Conservation (phyloP, 92 coral and sea anemone genomes). For the Meandrina meandrites region DNA sequence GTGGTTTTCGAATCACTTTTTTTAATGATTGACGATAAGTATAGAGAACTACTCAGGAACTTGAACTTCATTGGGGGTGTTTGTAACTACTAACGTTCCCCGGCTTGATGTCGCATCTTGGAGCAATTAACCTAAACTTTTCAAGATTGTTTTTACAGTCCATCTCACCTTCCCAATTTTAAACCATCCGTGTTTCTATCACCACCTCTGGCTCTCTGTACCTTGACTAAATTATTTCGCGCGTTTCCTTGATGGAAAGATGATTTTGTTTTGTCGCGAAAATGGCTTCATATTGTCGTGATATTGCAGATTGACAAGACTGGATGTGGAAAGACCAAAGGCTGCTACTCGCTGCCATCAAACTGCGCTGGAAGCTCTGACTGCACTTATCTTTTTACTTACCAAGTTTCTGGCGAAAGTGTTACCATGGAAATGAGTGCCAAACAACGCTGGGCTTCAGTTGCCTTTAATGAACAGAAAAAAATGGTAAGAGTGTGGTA, state of each 20-base stretch:
- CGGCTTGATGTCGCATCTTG: not conserved
- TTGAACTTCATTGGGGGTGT: not conserved
- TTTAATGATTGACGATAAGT: not conserved
- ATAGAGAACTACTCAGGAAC: not conserved
- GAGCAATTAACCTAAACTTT: not conserved
- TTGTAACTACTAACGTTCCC: not conserved
- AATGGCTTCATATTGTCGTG: not conserved
- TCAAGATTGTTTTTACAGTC: not conserved
- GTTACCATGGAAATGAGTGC: constrained; percentile 71
- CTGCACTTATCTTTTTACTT: constrained; percentile 74
- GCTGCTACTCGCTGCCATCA: constrained; percentile 68
- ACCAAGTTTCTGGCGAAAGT: constrained; percentile 51
- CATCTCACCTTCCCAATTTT: no score
- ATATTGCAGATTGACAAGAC: constrained; percentile 56
- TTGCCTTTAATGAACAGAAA: constrained; percentile 63
- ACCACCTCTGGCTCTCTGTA: no score
- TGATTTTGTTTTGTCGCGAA: not conserved
- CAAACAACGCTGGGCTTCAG: constrained; percentile 58
- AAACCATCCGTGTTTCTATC: no score
- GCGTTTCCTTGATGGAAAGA: no score
- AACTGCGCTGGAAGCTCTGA: constrained; percentile 56
- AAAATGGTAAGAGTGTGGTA: constrained; percentile 52
- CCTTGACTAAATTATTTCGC: no score
- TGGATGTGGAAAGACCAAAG: constrained; percentile 72
- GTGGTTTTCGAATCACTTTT: not conserved